Conservation (phyloP, 2,888 invertebrate genomes). For the Zygothrica quintamaculata region DNA sequence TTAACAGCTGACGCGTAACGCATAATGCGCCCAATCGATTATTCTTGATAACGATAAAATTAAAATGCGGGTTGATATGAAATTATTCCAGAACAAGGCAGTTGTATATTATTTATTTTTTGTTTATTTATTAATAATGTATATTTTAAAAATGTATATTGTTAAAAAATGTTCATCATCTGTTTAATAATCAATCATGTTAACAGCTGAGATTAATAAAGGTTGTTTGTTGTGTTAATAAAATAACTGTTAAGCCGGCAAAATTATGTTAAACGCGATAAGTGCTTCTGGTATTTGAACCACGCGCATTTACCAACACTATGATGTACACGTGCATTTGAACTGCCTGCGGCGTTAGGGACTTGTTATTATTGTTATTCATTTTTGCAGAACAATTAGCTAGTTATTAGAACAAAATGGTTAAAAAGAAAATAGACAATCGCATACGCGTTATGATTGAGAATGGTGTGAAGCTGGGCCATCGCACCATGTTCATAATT, state of each 20-base stretch:
- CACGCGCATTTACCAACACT: slow-evolving; percentile 7
- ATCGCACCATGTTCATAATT: slow-evolving; percentile 96
- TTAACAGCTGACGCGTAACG: not conserved
- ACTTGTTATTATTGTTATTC: slow-evolving; percentile 1
- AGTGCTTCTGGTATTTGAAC: not conserved
- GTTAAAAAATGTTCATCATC: too few relatives aligned
- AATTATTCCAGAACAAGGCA: too few relatives aligned
- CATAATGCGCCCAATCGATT: too few relatives aligned
- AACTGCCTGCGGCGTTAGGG: slow-evolving; percentile 9
- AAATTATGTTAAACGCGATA: slow-evolving; percentile 15
- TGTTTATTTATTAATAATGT: too few relatives aligned
- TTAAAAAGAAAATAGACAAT: slow-evolving; percentile 98
- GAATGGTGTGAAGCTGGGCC: slow-evolving; percentile 95
- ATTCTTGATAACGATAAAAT: too few relatives aligned
- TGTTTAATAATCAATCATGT: too few relatives aligned
- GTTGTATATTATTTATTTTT: too few relatives aligned
- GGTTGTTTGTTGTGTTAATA: not conserved
- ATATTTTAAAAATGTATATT: too few relatives aligned
- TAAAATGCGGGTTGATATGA: too few relatives aligned
- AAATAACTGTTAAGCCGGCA: not conserved
- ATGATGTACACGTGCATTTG: slow-evolving; percentile 40
- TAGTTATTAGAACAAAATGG: slow-evolving; percentile 87
- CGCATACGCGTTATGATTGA: slow-evolving; percentile 97
- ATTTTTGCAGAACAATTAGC: not conserved
- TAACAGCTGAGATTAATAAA: too few relatives aligned